Base-by-base conservation (phyloP, 2,113 vertebrate genomes). In the Dasyornis broadbenti region DNA sequence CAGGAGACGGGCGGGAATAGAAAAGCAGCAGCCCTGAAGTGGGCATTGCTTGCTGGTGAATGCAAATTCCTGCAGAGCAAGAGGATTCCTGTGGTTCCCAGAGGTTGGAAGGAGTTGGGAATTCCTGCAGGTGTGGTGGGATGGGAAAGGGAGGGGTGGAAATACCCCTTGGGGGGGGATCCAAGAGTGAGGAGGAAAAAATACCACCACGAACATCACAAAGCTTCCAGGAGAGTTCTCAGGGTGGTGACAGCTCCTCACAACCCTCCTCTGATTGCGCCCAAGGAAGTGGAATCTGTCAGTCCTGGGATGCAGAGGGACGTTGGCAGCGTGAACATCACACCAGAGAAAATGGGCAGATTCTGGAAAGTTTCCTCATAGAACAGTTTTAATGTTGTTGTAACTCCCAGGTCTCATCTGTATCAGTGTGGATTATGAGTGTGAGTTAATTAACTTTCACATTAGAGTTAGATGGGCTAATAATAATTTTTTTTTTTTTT, bases 101-200 rank as follows among this genome's bases (percentile, higher is more conserved):
- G 44, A n/a, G 68, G 70, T 18, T 2, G 1, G 68, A 31, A 49
- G 45, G n/a, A 76, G 21, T 11, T 42, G 18, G 7, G 65, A 84
- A 39, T 6, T 33, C 15, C 15, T 35, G 0, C 1, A 4, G 39
- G 14, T 26, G 30, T 15, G 56, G 14, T 70, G 35, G 68, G 37
- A 44, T 42, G 59, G n/a, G 35, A 60, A 16, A 23, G 5, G 0
- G 3, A 6, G 1, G 6, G 28, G 8, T 33, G 28, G 31, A 53
- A 15, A 24, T 5, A 49, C 1, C n/a, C 10, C 19, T 1, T n/a
- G n/a, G 2, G 11, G 5, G 19, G 1, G 2, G 0, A 10, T 2
- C 8, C 21, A 17, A 13, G 49, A 27, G 2, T 11, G 53, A 53
- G 7, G 42, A 84, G 21, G 17, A 35, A 37, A 35, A 60, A 54